Evolutionary conservation across 2,888 invertebrate genomes (phyloP), one percentile per base, ranked within the genome.

Genomic region (Callinectes sapidus): DNA sequence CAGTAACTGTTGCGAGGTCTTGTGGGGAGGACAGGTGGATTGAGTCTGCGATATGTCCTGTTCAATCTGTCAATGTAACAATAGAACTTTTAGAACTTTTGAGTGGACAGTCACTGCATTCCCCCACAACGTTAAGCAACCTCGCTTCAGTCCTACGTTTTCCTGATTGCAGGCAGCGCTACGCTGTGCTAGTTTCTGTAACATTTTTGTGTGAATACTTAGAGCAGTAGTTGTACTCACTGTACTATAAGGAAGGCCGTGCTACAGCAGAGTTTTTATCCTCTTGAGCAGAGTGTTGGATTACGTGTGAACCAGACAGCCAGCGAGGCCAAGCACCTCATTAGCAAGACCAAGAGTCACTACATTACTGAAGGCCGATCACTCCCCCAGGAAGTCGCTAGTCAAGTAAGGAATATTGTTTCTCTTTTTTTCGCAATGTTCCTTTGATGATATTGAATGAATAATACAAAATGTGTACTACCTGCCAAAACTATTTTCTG

Each of bases 281-380:
- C 90, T 54, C 35, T 16, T 35, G 71, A 23, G 32, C 92, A 94
- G 94, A 91, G 88, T 87, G 91, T 93, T 91, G 92, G 93, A 71
- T 89, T 89, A 77, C 93, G 93, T 35, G 94, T 94, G 66, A 89
- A 71, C 32, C 91, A 94, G 61, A 92, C 93, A 55, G 91, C 94
- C 42, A 92, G 92, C 48, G 93, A 94, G 48, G 86, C 92, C 87
- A 92, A 87, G n/a, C 89, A 93, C 32, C 92, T 94, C 39, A 91
- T 93, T n/a, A 81, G 85, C 23, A 91, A 90, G 66, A 94, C 94
- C 87, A 90, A 89, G 81, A 93, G 92, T 42, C 94, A 94, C 86
- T 94, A 94, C 91, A 87, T 92, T 39, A 77, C 92, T 35, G 94
- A 94, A 85, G 91, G 93, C 85, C 88, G 94, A 86, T 91, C 94